Conservation (phyloP, 2,888 invertebrate genomes). For the Campaea margaritaria region DNA sequence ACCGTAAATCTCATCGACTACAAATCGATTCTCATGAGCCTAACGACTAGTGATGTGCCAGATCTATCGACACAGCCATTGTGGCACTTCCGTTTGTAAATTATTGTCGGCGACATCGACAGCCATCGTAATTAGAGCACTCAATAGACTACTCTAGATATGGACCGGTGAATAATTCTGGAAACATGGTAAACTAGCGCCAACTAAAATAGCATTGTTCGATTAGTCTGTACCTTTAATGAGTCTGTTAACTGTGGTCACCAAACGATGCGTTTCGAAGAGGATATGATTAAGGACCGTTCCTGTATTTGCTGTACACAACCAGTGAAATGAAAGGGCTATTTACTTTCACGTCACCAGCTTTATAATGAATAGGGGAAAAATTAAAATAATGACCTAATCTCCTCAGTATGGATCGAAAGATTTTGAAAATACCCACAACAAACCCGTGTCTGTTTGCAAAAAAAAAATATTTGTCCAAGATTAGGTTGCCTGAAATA, state of each 20-base stretch:
- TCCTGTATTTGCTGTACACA: too few species aligned
- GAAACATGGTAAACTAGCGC: conserved; percentile 18
- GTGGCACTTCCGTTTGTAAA: conserved; percentile 30
- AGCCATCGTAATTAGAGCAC: conserved; percentile 35
- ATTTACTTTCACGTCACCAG: too few species aligned
- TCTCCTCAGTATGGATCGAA: too few species aligned
- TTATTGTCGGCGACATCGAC: conserved; percentile 35
- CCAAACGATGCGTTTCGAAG: background rate
- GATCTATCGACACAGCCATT: conserved; percentile 25
- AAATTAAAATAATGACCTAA: too few species aligned
- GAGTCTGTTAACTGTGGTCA: background rate
- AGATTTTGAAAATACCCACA: too few species aligned
- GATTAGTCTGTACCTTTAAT: conserved; percentile 3
- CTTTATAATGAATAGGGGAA: too few species aligned
- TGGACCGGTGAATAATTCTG: conserved; percentile 7
- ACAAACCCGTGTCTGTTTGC: too few species aligned
- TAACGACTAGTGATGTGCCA: conserved; percentile 24
- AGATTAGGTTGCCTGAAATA: too few species aligned
- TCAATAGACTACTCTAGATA: conserved; percentile 31
- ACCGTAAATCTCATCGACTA: background rate
- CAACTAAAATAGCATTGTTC: conserved; percentile 7
- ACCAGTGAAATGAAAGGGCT: too few species aligned
- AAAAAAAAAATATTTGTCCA: too few species aligned
- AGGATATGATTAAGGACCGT: too few species aligned
- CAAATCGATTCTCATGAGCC: conserved; percentile 15